Conservation (phyloP, 2,888 invertebrate species). For the Anoncus sp. region DNA sequence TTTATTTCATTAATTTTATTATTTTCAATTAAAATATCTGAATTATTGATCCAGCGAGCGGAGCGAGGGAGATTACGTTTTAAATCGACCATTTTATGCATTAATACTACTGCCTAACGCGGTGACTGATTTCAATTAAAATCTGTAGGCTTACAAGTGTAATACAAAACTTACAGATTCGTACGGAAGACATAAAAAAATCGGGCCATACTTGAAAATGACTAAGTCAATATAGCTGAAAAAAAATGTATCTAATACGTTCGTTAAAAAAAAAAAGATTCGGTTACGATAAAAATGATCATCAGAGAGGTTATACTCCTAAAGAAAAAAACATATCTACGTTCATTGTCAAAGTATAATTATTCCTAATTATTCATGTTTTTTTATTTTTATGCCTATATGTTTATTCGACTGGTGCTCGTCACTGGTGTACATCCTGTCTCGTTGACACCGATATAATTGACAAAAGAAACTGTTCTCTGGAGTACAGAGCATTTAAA, state of each 20-base stretch:
- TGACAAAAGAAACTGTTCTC: neutral
- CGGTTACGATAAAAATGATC: no score
- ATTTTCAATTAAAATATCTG: constrained; percentile 17
- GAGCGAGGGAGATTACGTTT: no score
- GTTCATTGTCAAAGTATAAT: neutral
- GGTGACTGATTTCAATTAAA: no score
- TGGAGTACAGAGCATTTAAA: constrained; percentile 1
- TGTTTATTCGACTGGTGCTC: neutral
- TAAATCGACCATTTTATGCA: neutral
- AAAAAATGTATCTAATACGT: no score
- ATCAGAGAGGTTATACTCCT: no score
- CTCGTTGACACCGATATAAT: constrained; percentile 18
- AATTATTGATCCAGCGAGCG: constrained; percentile 1
- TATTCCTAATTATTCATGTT: neutral
- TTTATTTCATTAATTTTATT: constrained; percentile 11
- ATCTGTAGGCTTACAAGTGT: no score
- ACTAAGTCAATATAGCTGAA: no score
- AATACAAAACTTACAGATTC: no score
- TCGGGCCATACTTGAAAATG: no score
- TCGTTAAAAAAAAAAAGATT: no score
- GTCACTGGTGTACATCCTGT: neutral
- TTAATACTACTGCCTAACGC: neutral
- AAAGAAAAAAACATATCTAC: neutral
- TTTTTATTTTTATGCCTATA: neutral
- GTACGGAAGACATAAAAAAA: no score